Conservation (phyloP, 2,888 invertebrate genomes). For the Parnassius mnemosyne region DNA sequence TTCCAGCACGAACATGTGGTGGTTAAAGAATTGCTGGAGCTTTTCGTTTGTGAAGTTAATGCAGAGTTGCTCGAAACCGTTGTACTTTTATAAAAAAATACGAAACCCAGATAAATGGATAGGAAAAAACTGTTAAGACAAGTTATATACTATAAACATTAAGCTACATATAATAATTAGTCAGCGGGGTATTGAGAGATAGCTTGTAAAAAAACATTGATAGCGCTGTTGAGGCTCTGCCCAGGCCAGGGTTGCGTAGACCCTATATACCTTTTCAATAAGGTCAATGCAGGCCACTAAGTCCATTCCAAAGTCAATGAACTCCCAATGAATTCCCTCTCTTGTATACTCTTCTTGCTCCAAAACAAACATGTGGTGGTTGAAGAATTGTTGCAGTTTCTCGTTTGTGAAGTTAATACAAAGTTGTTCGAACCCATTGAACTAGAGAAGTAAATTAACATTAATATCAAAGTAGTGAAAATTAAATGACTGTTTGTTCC, state of each 20-base stretch:
- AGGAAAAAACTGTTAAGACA: constrained; percentile 46
- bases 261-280: constrained; percentile 94
- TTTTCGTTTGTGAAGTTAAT: constrained; percentile 99
- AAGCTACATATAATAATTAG: constrained; percentile 40
- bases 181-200: constrained; percentile 44
- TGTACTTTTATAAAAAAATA: constrained; percentile 83
- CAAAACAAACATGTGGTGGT: constrained; percentile 99
- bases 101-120: constrained; percentile 52
- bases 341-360: constrained; percentile 99
- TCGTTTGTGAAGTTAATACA: constrained; percentile 99
- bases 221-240: constrained; percentile 39
- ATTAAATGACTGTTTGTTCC: too few relatives aligned
- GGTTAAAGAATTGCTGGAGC: constrained; percentile 99
- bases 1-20: constrained; percentile 98
- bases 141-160: constrained; percentile 36
- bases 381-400: constrained; percentile 99
- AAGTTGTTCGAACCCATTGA: constrained; percentile 99
- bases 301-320: constrained; percentile 99
- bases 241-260: constrained; percentile 51
- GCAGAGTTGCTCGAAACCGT: constrained; percentile 98
- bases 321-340: constrained; percentile 98
- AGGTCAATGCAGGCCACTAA: constrained; percentile 98
- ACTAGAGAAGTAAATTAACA: constrained; percentile 82
- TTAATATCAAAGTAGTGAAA: constrained; percentile 50
- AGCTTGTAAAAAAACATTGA: constrained; percentile 39